Percentiles rank a stretch among this genome's conserved stretches.
phyloP scores from a whole-genome alignment of 2,797 vertebrate genomes.

The Rhynchonycteris naso region DNA sequence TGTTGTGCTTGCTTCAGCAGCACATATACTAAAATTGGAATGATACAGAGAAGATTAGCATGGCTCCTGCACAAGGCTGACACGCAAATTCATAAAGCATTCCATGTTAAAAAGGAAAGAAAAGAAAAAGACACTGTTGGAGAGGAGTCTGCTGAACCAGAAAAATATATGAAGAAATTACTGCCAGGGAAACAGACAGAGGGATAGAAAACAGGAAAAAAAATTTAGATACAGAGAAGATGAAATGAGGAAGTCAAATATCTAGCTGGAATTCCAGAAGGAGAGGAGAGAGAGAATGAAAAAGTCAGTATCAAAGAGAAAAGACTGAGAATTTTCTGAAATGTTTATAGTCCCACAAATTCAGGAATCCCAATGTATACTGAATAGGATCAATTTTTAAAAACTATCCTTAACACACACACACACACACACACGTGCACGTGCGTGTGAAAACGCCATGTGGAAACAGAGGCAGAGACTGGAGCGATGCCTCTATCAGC shows the following conservation, averaged over 20 bases:
- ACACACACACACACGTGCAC: no score
- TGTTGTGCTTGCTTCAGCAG: neutral
- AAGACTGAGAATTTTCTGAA: neutral
- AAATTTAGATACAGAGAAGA: neutral
- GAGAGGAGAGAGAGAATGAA: neutral
- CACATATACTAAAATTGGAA: no score
- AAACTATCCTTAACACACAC: no score
- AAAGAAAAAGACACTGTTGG: neutral
- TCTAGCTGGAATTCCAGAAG: neutral
- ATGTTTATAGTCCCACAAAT: neutral
- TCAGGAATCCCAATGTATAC: neutral
- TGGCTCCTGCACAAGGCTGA: no score
- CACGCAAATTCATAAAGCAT: no score
- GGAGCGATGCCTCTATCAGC: no score
- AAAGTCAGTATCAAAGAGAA: neutral
- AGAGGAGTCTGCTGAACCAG: neutral
- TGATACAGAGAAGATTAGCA: no score
- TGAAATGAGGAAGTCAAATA: neutral
- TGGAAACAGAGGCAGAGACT: no score
- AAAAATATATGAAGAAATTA: neutral
- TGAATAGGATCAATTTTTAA: neutral
- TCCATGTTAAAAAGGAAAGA: no score
- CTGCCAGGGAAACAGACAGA: neutral
- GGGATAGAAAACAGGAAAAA: neutral
- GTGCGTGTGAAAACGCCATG: no score